Conservation (phyloP, 2,888 invertebrate genomes). For the Seladonia tumulorum region DNA sequence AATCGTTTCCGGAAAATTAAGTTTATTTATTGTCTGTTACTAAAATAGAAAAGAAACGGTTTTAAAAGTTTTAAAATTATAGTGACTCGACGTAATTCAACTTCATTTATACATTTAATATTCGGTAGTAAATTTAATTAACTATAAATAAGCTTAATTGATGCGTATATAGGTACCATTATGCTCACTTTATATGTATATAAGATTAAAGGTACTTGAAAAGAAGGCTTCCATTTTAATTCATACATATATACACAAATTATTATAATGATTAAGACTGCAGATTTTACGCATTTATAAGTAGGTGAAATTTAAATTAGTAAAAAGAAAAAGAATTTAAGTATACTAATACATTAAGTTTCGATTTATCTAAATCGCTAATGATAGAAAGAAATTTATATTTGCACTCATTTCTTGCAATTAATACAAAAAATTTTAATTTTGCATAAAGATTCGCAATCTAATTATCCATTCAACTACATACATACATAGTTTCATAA, state of each 20-base stretch:
- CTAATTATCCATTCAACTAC: background rate
- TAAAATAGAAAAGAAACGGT: background rate
- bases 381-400: background rate
- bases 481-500: background rate
- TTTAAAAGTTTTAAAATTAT: background rate
- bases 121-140: background rate
- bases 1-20: background rate
- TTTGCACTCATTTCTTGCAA: background rate
- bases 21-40: background rate
- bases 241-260: too few relatives aligned
- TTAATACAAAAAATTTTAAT: background rate
- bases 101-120: background rate
- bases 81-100: background rate
- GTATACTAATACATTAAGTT: background rate
- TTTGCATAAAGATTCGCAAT: background rate
- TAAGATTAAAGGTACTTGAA: background rate
- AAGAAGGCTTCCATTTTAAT: background rate
- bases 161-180: background rate
- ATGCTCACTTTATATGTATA: background rate
- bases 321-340: background rate
- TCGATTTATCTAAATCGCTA: background rate
- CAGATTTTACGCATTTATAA: background rate
- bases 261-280: background rate
- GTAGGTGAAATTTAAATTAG: background rate
- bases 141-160: background rate